Conservation (phyloP, 2,888 invertebrate species). For the Ashinkailepas kermadecensis region DNA sequence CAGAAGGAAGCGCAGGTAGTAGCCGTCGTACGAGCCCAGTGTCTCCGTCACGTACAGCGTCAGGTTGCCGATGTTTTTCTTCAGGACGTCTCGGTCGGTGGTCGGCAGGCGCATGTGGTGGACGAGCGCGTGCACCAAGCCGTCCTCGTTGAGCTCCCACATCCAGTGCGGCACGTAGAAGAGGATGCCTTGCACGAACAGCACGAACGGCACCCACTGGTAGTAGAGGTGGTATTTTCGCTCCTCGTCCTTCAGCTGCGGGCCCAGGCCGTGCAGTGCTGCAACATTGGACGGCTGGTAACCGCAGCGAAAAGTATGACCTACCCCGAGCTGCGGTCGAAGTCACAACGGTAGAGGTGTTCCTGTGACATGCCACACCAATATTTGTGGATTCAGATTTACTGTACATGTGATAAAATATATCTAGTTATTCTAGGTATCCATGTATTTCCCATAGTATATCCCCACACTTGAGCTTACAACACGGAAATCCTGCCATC, state of each 20-base stretch:
- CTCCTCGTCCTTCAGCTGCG: neutral
- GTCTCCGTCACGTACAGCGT: conserved; percentile 62
- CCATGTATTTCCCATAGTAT: too few species aligned
- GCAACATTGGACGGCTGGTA: neutral
- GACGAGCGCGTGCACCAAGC: conserved; percentile 77
- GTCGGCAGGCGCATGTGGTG: conserved; percentile 67
- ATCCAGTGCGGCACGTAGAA: conserved; percentile 86
- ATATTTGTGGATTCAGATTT: too few species aligned
- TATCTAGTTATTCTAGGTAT: too few species aligned
- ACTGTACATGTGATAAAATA: too few species aligned
- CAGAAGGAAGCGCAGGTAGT: conserved; percentile 77
- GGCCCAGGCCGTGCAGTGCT: neutral
- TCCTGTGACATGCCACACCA: too few species aligned
- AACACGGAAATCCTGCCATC: too few species aligned
- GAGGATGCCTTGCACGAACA: conserved; percentile 56
- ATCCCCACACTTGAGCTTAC: too few species aligned
- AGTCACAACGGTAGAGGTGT: too few species aligned
- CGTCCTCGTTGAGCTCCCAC: conserved; percentile 89
- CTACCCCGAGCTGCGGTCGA: too few species aligned
- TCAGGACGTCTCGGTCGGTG: conserved; percentile 44
- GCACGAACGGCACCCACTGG: conserved; percentile 20
- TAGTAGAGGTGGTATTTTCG: conserved; percentile 15
- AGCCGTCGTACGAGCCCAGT: conserved; percentile 72
- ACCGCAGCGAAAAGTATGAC: too few species aligned
- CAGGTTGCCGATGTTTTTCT: conserved; percentile 51